Percentiles rank a stretch among this genome's conserved stretches.
Conservation (phyloP, 2,113 vertebrate species). For the Rattus norvegicus region DNA sequence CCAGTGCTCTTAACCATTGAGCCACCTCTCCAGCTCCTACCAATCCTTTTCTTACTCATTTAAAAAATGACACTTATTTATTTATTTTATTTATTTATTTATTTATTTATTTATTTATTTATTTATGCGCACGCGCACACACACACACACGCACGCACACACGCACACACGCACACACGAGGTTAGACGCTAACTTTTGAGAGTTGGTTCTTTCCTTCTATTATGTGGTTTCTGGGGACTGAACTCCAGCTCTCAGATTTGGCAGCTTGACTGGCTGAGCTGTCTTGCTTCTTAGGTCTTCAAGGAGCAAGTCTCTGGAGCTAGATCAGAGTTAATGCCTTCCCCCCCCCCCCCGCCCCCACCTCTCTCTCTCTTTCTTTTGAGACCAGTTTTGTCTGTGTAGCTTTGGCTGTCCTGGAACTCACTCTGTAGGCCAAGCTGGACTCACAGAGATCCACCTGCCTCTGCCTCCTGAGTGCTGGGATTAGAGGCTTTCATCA, state of each 20-base stretch:
- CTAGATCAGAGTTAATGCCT: neutral
- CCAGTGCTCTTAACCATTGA: neutral
- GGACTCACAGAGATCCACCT: neutral
- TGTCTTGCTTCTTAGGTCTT: neutral
- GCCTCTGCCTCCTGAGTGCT: neutral
- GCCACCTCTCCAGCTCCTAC: neutral
- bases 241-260: neutral
- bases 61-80: neutral
- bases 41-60: neutral
- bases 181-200: neutral
- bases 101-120: neutral
- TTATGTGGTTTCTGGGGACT: neutral
- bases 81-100: neutral
- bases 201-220: neutral
- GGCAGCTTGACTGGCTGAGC: neutral
- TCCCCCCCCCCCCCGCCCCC: too few species aligned
- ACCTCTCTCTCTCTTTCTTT: neutral
- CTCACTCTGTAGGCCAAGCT: neutral
- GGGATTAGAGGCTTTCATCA: neutral
- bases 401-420: neutral
- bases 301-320: slow-evolving; percentile 38
- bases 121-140: too few species aligned
- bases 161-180: neutral
- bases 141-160: neutral
- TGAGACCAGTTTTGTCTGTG: neutral